A percentile compares a stretch with the other conserved stretches of the same genome.
These are phyloP conservation scores for Nanorana parkeri DNA, from an alignment of 2,113 vertebrate species.

Conservation along the genomic window DNA sequence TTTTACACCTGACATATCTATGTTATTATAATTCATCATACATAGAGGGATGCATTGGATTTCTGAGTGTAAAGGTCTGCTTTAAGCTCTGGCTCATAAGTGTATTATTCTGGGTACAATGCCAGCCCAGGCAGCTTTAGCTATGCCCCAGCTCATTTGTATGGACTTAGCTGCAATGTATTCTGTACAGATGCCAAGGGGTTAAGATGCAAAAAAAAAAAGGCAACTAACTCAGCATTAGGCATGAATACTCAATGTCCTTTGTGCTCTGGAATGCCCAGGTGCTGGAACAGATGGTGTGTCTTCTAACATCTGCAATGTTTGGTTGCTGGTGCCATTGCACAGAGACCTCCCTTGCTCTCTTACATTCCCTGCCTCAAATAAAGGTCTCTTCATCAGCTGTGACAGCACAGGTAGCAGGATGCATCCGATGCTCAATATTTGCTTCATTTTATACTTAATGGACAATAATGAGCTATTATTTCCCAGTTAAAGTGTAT, in stretches of 20 bases:
- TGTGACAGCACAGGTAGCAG: conserved; percentile 8
- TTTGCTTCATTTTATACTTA: background rate
- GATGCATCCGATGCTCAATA: background rate
- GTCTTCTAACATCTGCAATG: conserved; percentile 40
- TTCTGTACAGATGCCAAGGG: background rate
- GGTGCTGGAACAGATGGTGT: conserved; percentile 42
- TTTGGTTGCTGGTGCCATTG: conserved; percentile 3
- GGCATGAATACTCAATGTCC: conserved; percentile 35
- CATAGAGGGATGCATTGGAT: no score
- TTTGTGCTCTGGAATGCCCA: conserved; percentile 17
- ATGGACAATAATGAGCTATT: conserved; percentile 32
- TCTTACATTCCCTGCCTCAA: conserved; percentile 12
- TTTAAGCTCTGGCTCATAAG: no score
- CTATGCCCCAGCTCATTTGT: no score
- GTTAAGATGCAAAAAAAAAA: conserved; percentile 23
- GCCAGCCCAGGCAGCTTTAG: no score
- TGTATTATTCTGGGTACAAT: no score
- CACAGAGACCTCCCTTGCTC: conserved; percentile 27
- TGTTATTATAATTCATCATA: no score
- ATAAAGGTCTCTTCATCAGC: conserved; percentile 29
- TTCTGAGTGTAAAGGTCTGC: no score
- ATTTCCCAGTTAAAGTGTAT: background rate
- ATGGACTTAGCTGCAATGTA: background rate
- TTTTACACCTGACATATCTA: no score
- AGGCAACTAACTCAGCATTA: background rate